Conservation (phyloP, 2,113 vertebrate species). For the Poecile atricapillus region DNA sequence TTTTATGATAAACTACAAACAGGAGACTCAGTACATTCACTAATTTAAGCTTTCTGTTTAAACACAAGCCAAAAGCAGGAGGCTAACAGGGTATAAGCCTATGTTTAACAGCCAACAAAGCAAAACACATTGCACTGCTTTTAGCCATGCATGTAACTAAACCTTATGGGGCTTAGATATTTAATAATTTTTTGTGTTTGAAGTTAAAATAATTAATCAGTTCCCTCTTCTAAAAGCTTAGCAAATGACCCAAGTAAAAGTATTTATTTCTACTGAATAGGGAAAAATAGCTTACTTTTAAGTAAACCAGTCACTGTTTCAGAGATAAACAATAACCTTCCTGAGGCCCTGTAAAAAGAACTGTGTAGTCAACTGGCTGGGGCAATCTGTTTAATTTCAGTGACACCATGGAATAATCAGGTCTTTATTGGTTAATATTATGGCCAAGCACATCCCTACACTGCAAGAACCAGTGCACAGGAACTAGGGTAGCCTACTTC, state of each 20-base stretch:
- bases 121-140: neutral
- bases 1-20: neutral
- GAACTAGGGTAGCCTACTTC: neutral
- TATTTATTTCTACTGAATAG: neutral
- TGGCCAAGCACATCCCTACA: neutral
- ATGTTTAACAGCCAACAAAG: neutral
- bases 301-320: neutral
- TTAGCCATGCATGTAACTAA: neutral
- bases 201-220: neutral
- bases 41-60: neutral
- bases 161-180: neutral
- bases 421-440: neutral
- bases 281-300: neutral
- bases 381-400: neutral
- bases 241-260: neutral
- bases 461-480: neutral
- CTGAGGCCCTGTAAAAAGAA: neutral
- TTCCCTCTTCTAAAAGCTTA: neutral
- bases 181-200: neutral
- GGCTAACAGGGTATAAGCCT: neutral
- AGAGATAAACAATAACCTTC: neutral
- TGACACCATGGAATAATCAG: neutral
- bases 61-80: neutral
- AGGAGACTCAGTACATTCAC: neutral
- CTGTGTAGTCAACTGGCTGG: neutral